Percentiles rank a stretch among this genome's conserved stretches.
Evolutionary conservation across 2,113 vertebrate genomes (phyloP).

Genomic region (Nanger granti): DNA sequence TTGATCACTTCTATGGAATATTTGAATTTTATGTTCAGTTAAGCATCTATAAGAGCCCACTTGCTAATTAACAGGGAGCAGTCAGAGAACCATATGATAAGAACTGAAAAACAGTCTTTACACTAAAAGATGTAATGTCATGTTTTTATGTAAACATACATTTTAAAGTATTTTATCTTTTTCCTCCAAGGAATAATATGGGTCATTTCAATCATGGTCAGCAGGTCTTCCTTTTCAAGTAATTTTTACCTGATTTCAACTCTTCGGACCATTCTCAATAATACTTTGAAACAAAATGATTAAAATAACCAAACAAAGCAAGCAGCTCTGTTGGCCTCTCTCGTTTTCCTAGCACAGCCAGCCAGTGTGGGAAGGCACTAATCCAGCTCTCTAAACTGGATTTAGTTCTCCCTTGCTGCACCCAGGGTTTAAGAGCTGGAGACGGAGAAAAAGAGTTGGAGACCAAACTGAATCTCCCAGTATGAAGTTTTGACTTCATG

Average conservation of each 20-base stretch:
- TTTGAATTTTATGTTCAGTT: not conserved
- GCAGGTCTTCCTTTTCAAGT: conserved; percentile 13
- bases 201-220: not conserved
- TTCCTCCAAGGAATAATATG: not conserved
- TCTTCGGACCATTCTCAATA: conserved; percentile 2
- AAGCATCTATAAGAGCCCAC: not conserved
- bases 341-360: conserved; percentile 33
- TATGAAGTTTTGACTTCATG: not conserved
- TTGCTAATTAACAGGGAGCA: not conserved
- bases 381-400: not conserved
- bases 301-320: conserved; percentile 44
- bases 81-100: not conserved
- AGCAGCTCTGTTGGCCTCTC: not conserved
- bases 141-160: not conserved
- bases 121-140: not conserved
- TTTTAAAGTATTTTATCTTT: conserved; percentile 5
- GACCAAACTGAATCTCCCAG: not conserved
- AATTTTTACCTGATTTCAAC: conserved; percentile 27
- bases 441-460: not conserved
- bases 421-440: not conserved
- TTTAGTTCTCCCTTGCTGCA: not conserved
- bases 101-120: not conserved
- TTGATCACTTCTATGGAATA: not conserved
- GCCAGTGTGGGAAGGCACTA: not conserved
- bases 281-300: conserved; percentile 50